Base-by-base conservation (phyloP, 2,888 invertebrate species). In the Pyrrhia umbra region DNA sequence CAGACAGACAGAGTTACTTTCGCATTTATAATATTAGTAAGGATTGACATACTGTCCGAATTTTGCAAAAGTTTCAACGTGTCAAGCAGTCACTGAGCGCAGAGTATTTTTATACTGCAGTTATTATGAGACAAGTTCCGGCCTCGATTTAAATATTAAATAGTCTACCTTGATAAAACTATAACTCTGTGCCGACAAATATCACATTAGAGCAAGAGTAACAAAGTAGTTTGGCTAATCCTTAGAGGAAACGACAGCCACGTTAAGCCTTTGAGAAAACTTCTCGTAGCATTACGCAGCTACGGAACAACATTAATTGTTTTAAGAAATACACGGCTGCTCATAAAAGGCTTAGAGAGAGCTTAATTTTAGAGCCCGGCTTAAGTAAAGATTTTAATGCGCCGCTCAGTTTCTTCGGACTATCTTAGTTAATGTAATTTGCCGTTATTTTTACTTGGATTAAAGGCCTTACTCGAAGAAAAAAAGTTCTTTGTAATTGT, bases 141-240 rank as follows among this genome's bases (percentile, higher is more conserved):
- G n/a, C n/a, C n/a, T n/a, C n/a, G n/a, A n/a, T n/a, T n/a, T n/a
- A n/a, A n/a, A n/a, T n/a, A n/a, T n/a, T n/a, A n/a, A n/a, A n/a
- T n/a, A n/a, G n/a, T n/a, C n/a, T n/a, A n/a, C n/a, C n/a, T 71
- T 73, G 68, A 58, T 65, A 39, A 67, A 60, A 60, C 60, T 65
- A 56, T 58, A 61, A 68, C 67, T 66, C 56, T 76, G 39, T 55
- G 68, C 43, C 60, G 39, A 73, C 75, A 78, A 81, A 78, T 81
- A 80, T 82, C 72, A 67, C 68, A 67, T 68, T 68, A 55, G 55
- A 66, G 69, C 49, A 75, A 67, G 68, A 71, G 73, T 80, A 83
- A 81, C 77, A 69, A 87, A 85, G 73, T 82, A 82, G 85, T 82
- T 82, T 71, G 55, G 79, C 72, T 85, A 82, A 85, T 84, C 85